A percentile compares a stretch with the other conserved stretches of the same genome.
Evolutionary conservation across 2,113 vertebrate genomes (phyloP).

Genomic region (Notiomystis cincta): DNA sequence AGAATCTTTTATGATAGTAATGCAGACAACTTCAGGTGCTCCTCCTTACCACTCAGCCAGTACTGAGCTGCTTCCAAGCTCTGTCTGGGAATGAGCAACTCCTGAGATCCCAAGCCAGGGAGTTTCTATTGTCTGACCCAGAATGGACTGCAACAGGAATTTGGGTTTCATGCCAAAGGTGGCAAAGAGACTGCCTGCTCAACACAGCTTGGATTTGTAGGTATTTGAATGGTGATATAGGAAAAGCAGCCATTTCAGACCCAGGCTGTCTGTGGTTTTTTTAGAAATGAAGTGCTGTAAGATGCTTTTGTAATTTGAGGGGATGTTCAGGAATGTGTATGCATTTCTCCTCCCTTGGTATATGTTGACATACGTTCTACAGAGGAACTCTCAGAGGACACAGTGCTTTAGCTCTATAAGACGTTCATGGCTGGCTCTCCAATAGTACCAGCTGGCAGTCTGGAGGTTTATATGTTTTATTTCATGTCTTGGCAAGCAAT

Average conservation of each 20-base stretch:
- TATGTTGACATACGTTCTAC: not conserved
- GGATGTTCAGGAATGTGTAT: not conserved
- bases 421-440: not conserved
- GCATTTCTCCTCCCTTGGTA: not conserved
- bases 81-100: not conserved
- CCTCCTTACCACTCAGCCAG: not conserved
- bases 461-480: not conserved
- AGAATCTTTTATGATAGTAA: not conserved
- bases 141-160: not conserved
- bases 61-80: not conserved
- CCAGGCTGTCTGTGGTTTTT: not conserved
- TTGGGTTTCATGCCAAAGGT: not conserved
- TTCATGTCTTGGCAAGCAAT: not conserved
- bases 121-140: not conserved
- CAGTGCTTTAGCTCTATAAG: not conserved
- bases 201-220: not conserved
- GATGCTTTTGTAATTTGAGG: not conserved
- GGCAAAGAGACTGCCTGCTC: not conserved
- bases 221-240: not conserved
- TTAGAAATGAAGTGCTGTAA: not conserved
- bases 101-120: rapidly evolving
- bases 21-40: not conserved
- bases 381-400: not conserved
- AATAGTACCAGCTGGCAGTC: not conserved
- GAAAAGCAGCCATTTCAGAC: not conserved